Evolutionary conservation across 92 coral and sea anemone genomes (phyloP), one percentile per base, ranked within the genome.

Genomic region (Porites lobata): DNA sequence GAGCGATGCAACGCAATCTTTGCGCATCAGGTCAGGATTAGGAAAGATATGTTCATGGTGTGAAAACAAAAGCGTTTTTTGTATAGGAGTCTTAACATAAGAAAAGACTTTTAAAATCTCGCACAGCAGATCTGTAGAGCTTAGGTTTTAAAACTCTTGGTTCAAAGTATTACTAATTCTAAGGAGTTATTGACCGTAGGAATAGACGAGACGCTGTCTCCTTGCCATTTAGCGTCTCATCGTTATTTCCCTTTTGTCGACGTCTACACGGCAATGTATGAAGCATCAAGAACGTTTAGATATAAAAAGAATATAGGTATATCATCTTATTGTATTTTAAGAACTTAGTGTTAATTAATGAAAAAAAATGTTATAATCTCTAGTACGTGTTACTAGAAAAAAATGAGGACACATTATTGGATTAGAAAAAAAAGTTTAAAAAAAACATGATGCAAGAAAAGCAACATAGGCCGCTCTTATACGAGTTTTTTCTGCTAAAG

Each of bases 41-140:
- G 62, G 71, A 75, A 72, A 74, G 73, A 50, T 64, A 72, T 72
- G 24, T 74, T 75, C 51, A 68, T 58, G 73, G 72, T 67, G 4
- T 24, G 72, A 67, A 22, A 67, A 47, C 77, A 75, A 74, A 43
- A 75, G 80, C 47, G 50, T 72, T 77, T 74, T 73, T 74, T 22
- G 73, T 74, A n/a, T 51, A n/a, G 62, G 21, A 38, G 24, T 38
- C 13, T 62, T 74, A n/a, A 8, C 32, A 29, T 68, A 53, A 26
- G 32, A 53, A 69, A 22, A 50, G 71, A 10, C 21, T 67, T 69
- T 10, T 24, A 68, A 64, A 19, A 79, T 13, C 15, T 22, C 62
- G 21, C 56, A 38, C 47, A 65, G 84, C 21, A 50, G 73, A 79
- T 64, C 24, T 51, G 50, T 57, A n/a, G 19, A 14, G 58, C 54